Percentiles rank a stretch among this genome's conserved stretches.
Evolutionary conservation across 2,888 invertebrate species (phyloP).

Genomic region (Acrobasis consociella): DNA sequence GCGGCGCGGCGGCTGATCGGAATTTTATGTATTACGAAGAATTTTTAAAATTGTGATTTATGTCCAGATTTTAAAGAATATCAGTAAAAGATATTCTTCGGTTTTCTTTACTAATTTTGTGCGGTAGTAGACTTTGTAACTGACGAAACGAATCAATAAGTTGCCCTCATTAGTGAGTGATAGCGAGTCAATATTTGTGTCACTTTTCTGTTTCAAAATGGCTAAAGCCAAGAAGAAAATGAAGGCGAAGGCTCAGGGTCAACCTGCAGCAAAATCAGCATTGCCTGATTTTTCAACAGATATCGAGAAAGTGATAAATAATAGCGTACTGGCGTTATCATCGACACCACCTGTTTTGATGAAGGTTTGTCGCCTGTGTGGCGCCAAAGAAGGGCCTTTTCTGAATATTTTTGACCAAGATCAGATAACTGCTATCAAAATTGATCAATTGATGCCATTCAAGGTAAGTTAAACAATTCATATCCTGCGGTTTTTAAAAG

Average conservation of each 20-base stretch:
- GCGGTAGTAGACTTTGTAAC: not conserved
- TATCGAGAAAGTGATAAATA: slow-evolving; percentile 8
- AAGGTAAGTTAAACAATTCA: slow-evolving; percentile 50
- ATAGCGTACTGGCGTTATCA: slow-evolving; percentile 49
- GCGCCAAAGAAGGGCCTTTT: slow-evolving; percentile 75
- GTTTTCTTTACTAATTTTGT: not conserved
- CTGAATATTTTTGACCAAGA: slow-evolving; percentile 74
- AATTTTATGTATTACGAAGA: too few relatives aligned
- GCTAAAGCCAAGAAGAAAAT: slow-evolving; percentile 20
- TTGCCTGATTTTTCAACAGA: not conserved
- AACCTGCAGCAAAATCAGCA: slow-evolving; percentile 23
- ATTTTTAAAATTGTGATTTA: not conserved
- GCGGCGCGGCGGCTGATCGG: too few relatives aligned
- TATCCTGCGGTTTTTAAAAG: not conserved
- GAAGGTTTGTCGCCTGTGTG: slow-evolving; percentile 75
- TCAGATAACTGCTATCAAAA: slow-evolving; percentile 68
- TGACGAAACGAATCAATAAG: not conserved
- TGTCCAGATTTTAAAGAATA: not conserved
- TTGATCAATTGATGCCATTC: slow-evolving; percentile 73
- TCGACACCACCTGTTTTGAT: slow-evolving; percentile 48
- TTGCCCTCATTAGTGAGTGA: slow-evolving; percentile 1
- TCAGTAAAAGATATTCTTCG: not conserved
- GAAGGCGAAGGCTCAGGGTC: slow-evolving; percentile 11
- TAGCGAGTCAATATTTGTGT: slow-evolving; percentile 22
- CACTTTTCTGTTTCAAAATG: slow-evolving; percentile 17